These are phyloP conservation scores for Perca flavescens DNA, from an alignment of 2,113 vertebrate genomes.

Conservation along the genomic window DNA sequence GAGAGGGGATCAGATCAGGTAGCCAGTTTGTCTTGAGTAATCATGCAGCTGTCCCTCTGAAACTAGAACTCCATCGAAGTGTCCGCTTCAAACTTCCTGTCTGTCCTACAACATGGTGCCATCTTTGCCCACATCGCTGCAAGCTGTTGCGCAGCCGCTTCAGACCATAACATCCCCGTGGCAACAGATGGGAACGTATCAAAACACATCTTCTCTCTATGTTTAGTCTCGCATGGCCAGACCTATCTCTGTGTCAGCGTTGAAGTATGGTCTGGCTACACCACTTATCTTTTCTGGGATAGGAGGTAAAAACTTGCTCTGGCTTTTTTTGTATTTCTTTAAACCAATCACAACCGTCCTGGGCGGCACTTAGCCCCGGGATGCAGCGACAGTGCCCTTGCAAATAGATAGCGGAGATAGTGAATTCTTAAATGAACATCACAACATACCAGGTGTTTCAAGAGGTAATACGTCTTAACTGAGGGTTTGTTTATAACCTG, in stretches of 20 bases:
- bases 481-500: not conserved
- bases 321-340: too few species aligned
- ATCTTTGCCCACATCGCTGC: slow-evolving; percentile 49
- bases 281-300: too few species aligned
- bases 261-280: too few species aligned
- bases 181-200: slow-evolving; percentile 63
- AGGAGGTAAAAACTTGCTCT: too few species aligned
- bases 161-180: slow-evolving; percentile 21
- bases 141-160: slow-evolving; percentile 46
- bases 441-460: not conserved
- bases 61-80: slow-evolving; percentile 71
- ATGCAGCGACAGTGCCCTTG: too few species aligned
- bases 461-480: not conserved
- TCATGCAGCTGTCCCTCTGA: slow-evolving; percentile 79
- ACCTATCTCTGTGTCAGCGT: too few species aligned
- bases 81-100: slow-evolving; percentile 35
- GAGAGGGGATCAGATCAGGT: slow-evolving; percentile 53
- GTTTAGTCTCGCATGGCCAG: too few species aligned
- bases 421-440: not conserved
- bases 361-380: too few species aligned
- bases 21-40: slow-evolving; percentile 62
- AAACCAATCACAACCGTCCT: too few species aligned
- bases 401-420: too few species aligned
- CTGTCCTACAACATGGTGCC: slow-evolving; percentile 39
- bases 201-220: slow-evolving; percentile 28